Evolutionary conservation across 2,113 vertebrate genomes (phyloP), one percentile per base, ranked within the genome.

Genomic region (Clarias batrachus): DNA sequence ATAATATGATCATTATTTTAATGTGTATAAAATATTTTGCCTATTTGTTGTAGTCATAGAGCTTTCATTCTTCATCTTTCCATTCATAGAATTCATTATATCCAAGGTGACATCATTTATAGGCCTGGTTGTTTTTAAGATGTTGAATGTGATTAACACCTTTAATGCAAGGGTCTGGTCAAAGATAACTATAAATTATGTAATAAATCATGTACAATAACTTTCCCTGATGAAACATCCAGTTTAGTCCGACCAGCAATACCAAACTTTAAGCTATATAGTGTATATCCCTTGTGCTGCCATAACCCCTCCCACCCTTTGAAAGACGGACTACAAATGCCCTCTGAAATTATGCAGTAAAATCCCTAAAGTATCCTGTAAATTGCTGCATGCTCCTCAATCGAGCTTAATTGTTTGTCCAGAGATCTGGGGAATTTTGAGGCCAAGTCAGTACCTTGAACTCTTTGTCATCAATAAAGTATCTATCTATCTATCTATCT

Each of bases 51-150:
- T 27, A 6, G 27, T 79, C 17, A 60, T 33, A 19, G 13, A 21
- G 27, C 17, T 57, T 80, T 80, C 30, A 33, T 33, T 80, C 14
- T 1, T 33, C 17, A 80, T 57, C 19, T 60, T 37, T 60, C 4
- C 27, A 80, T 30, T 57, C 78, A 80, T 6, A 60, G 30, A 81
- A 81, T 21, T 14, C 19, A 81, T 62, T 13, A 81, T 25, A 33
- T 41, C 78, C 11, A 81, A 37, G 27, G 9, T 80, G 56, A 80
- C 78, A 80, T 13, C 17, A 81, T 81, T 62, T 81, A 62, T 25
- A 62, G 57, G 11, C 21, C 19, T 37, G 6, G 25, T 30, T 78
- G n/a, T 54, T 56, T 56, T 27, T 17, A 25, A 54, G 54, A 33
- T 59, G 33, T 33, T 79, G 56, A 33, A 19, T 79, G 57, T 8